Percentiles rank a stretch among this genome's conserved stretches.
Conservation (phyloP, 2,113 vertebrate species). For the Scartelaos histophorus region DNA sequence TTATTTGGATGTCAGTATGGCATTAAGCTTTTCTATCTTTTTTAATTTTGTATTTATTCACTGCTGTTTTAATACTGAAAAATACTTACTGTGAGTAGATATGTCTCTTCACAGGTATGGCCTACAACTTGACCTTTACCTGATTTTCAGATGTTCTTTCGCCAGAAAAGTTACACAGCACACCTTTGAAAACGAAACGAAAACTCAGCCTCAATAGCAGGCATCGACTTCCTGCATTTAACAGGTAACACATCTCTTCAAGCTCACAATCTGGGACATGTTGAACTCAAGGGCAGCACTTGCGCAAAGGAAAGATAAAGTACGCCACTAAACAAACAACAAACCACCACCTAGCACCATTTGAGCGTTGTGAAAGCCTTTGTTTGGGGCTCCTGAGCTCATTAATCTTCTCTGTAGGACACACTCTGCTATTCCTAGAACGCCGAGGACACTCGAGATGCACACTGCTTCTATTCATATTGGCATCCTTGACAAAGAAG, state of each 20-base stretch:
- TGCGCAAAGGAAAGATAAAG: background rate
- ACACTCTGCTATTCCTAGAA: background rate
- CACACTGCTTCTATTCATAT: background rate
- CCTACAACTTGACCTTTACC: too few relatives aligned
- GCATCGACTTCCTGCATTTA: background rate
- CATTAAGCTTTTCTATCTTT: background rate
- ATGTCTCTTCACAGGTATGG: too few relatives aligned
- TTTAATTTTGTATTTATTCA: background rate
- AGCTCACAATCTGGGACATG: background rate
- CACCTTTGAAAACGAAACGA: background rate
- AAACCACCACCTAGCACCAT: background rate
- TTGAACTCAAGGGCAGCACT: background rate
- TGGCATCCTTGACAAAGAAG: background rate
- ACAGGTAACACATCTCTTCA: background rate
- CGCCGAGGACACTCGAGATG: background rate
- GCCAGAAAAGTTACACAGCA: background rate
- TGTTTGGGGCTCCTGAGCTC: background rate
- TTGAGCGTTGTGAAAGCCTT: background rate
- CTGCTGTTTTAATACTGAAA: too few relatives aligned
- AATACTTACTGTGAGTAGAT: too few relatives aligned
- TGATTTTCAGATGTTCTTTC: too few relatives aligned
- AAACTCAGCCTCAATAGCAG: background rate
- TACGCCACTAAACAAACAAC: background rate
- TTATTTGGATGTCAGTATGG: background rate
- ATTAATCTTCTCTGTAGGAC: slow-evolving; percentile 2